Evolutionary conservation across 1,140 invertebrate species (phyloP), one percentile per base, ranked within the genome.

Genomic region (Paraescarpia echinospica): DNA sequence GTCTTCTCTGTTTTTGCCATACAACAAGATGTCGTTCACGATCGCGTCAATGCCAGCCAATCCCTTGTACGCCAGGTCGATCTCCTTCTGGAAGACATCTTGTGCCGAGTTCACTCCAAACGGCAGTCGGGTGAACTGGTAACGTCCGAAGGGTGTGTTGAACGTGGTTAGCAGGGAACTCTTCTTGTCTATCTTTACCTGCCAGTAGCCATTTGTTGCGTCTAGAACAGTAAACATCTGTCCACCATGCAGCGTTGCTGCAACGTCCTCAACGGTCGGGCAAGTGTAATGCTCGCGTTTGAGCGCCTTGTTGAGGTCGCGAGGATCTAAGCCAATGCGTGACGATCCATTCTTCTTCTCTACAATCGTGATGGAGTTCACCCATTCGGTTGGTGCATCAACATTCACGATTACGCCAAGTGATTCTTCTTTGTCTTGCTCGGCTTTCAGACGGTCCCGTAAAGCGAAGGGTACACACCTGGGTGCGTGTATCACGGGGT

Each of bases 1-100:
- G 92, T 95, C 93, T 90, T 92, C 92, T 91, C 93, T 91, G 59
- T 94, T 48, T 77, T 88, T 14, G 94, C 95, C 90, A 91, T 95
- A 8, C n/a, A n/a, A n/a, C n/a, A n/a, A n/a, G n/a, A n/a, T 41
- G 41, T 41, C 41, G 41, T 96, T 92, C 14, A 96, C 35, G 27
- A 96, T 94, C 93, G 96, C 96, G 94, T 96, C 95, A 91, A 95
- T 94, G 35, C 95, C 95, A 89, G 93, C n/a, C 31, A 96, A 92
- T 35, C 94, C 94, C 91, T 94, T 93, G 88, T 96, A 94, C 51
- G 94, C 94, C 93, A 94, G 92, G 34, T 93, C 92, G 91, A 95
- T 95, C 34, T 90, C 14, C 91, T 93, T 93, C 90, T 96, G 94
- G 93, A 95, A 96, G 4, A 95, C 93, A 93, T 96, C 41, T 41